A percentile compares a stretch with the other conserved stretches of the same genome.
Conservation (phyloP, 2,797 vertebrate genomes). For the Gymnopithys bicolor region DNA sequence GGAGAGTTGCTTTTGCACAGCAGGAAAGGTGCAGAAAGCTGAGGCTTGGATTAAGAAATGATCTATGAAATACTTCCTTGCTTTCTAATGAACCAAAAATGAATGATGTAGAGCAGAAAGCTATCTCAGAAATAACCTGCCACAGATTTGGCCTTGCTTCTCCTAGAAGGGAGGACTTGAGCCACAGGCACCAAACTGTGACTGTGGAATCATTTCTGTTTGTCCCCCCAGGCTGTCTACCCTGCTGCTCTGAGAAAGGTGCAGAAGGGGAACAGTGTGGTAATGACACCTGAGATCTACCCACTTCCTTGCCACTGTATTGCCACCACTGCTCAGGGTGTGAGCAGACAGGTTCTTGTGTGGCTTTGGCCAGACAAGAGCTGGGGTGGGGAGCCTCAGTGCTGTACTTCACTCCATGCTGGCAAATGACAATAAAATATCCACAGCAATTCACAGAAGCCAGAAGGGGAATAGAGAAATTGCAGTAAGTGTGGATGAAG, state of each 20-base stretch:
- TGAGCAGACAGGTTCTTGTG: neutral
- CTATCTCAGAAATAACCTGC: neutral
- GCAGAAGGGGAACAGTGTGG: neutral
- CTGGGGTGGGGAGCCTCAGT: neutral
- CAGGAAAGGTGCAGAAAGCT: neutral
- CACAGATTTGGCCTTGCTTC: neutral
- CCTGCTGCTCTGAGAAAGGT: neutral
- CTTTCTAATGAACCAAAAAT: neutral
- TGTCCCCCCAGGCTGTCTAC: neutral
- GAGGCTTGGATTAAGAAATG: neutral
- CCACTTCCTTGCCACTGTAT: neutral
- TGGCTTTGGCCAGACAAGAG: neutral
- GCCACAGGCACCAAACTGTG: neutral
- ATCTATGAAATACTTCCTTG: neutral
- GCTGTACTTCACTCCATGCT: neutral
- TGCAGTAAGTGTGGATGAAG: neutral
- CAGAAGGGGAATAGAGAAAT: neutral
- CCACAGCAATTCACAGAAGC: neutral
- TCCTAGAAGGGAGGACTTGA: neutral
- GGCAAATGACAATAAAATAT: neutral
- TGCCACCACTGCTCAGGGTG: neutral
- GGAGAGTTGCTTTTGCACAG: neutral
- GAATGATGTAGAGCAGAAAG: neutral
- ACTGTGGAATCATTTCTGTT: neutral
- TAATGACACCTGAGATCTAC: neutral